These are phyloP conservation scores for Microctonus brassicae DNA, from an alignment of 2,888 invertebrate genomes.

Conservation along the genomic window DNA sequence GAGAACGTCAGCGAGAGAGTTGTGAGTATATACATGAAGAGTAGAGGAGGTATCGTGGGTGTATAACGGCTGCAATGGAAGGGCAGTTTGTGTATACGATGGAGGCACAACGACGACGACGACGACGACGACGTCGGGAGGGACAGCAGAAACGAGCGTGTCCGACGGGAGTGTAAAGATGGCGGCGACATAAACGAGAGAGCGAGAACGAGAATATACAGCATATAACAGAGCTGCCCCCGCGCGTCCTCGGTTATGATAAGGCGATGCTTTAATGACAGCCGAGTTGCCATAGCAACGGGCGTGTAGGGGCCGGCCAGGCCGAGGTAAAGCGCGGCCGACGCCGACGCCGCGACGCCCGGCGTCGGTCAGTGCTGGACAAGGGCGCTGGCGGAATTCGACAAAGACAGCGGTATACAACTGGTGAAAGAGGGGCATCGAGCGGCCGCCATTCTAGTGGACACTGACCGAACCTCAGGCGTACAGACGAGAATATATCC, in stretches of 20 bases:
- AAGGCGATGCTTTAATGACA: constrained; percentile 71
- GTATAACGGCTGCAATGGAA: constrained; percentile 27
- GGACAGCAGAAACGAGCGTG: constrained; percentile 39
- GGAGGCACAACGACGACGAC: constrained; percentile 12
- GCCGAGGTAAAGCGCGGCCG: constrained; percentile 41
- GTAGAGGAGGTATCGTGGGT: constrained; percentile 20
- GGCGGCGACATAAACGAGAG: too few relatives aligned
- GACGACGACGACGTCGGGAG: constrained; percentile 26
- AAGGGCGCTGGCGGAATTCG: constrained; percentile 42
- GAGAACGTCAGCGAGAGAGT: background rate
- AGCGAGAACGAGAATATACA: constrained; percentile 44
- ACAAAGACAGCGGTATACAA: constrained; percentile 33
- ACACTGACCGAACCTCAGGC: constrained; percentile 62
- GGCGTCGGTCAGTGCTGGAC: constrained; percentile 66
- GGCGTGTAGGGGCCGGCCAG: constrained; percentile 65
- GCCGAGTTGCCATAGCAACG: constrained; percentile 66
- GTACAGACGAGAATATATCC: constrained; percentile 56
- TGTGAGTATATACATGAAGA: constrained; percentile 16
- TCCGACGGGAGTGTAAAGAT: constrained; percentile 65
- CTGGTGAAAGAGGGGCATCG: constrained; percentile 55
- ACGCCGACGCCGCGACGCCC: constrained; percentile 63
- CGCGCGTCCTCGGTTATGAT: constrained; percentile 68
- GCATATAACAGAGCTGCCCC: constrained; percentile 44
- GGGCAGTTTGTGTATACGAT: constrained; percentile 17
- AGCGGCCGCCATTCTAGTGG: constrained; percentile 68